phyloP scores from a whole-genome alignment of 2,888 invertebrate genomes.

The Tetragonula carbonaria region DNA sequence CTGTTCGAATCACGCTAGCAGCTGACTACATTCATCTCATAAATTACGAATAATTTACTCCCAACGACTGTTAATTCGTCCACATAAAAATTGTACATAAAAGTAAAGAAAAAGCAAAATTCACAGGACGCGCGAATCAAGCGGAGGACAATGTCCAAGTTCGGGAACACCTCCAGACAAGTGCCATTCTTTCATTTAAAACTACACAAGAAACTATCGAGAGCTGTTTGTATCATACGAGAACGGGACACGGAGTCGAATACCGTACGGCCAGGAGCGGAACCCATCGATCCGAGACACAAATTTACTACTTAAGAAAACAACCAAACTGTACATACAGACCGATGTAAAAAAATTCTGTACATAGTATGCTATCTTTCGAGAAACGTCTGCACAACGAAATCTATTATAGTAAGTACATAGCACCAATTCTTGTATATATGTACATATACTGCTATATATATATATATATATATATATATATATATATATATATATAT shows the following conservation, averaged over 20 bases:
- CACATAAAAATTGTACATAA: too few relatives aligned
- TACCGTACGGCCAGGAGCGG: constrained; percentile 73
- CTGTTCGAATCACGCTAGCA: too few relatives aligned
- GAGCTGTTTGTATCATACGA: constrained; percentile 68
- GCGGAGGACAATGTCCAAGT: background rate
- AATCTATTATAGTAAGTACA: constrained; percentile 24
- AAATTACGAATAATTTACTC: too few relatives aligned
- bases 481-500: too few relatives aligned
- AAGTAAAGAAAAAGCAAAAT: constrained; percentile 44
- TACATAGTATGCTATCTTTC: constrained; percentile 13
- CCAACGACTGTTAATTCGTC: too few relatives aligned
- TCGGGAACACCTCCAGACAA: background rate
- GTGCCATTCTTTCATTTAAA: constrained; percentile 39
- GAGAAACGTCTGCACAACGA: background rate
- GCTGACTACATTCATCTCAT: too few relatives aligned
- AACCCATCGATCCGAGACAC: constrained; percentile 58
- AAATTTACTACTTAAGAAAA: background rate
- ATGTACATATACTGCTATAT: background rate
- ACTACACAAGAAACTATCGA: constrained; percentile 53
- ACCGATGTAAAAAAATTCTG: constrained; percentile 3
- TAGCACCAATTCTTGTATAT: background rate
- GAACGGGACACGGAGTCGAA: constrained; percentile 41
- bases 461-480: background rate
- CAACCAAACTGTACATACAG: constrained; percentile 32
- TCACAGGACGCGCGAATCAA: constrained; percentile 48